phyloP scores from a whole-genome alignment of 2,797 vertebrate species.

The Sebastes nivosus region DNA sequence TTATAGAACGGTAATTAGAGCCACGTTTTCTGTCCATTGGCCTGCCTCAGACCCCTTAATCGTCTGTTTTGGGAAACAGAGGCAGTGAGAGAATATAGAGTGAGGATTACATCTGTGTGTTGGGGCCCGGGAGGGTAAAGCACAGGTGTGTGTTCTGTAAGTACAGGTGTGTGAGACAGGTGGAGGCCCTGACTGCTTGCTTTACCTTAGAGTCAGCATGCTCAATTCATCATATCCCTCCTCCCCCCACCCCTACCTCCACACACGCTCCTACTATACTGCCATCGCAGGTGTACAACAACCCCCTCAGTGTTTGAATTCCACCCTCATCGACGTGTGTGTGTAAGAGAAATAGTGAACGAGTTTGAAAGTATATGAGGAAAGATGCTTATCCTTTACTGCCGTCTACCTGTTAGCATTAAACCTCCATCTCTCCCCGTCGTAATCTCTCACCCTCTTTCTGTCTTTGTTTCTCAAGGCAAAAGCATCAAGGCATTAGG shows the following conservation, averaged over 20 bases:
- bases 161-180: constrained; percentile 77
- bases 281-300: constrained; percentile 66
- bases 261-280: constrained; percentile 17
- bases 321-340: constrained; percentile 57
- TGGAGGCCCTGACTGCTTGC: constrained; percentile 56
- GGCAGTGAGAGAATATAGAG: constrained; percentile 19
- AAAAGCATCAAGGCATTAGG: constrained; percentile 51
- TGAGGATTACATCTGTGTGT: constrained; percentile 32
- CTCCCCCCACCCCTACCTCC: constrained; percentile 29
- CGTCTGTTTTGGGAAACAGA: constrained; percentile 54
- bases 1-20: constrained; percentile 54
- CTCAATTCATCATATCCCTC: constrained; percentile 61
- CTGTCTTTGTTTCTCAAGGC: constrained; percentile 40
- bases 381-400: constrained; percentile 9
- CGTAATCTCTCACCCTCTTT: constrained; percentile 24
- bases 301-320: constrained; percentile 67
- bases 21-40: constrained; percentile 24
- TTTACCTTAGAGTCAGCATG: constrained; percentile 47
- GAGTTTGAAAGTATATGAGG: neutral
- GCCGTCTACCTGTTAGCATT: constrained; percentile 9
- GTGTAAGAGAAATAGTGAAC: neutral
- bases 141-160: constrained; percentile 74
- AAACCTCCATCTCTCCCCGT: constrained; percentile 14
- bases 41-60: constrained; percentile 40
- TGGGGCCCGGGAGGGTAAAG: constrained; percentile 35